Evolutionary conservation across 2,888 invertebrate genomes (phyloP).

Genomic region (Portevinia maculata): DNA sequence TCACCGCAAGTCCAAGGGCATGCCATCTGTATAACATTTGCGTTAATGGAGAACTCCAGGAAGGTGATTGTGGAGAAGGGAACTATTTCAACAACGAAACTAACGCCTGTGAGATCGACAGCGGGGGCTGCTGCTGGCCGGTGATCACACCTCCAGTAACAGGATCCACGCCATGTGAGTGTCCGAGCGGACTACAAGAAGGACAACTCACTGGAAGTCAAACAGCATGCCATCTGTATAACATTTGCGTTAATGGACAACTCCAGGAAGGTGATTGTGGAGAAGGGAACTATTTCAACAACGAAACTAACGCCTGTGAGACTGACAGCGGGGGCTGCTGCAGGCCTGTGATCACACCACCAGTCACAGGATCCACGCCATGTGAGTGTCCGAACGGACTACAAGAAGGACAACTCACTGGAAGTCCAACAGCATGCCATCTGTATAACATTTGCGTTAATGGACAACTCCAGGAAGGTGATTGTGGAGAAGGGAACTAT

Average conservation of each 20-base stretch:
- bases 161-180: not conserved
- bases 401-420: constrained; percentile 22
- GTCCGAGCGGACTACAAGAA: constrained; percentile 45
- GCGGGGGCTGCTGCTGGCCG: constrained; percentile 36
- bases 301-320: constrained; percentile 4
- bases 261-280: constrained; percentile 43
- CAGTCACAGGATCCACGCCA: constrained; percentile 29
- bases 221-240: constrained; percentile 38
- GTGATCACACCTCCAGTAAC: not conserved
- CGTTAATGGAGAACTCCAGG: constrained; percentile 58
- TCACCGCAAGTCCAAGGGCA: constrained; percentile 22
- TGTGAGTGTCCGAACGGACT: constrained; percentile 33
- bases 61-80: constrained; percentile 75
- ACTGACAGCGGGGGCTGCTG: constrained; percentile 43
- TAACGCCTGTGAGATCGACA: constrained; percentile 56
- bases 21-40: constrained; percentile 75
- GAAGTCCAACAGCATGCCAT: constrained; percentile 9
- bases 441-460: constrained; percentile 48
- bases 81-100: constrained; percentile 72
- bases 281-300: constrained; percentile 47
- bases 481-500: constrained; percentile 75
- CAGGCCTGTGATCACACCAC: constrained; percentile 20
- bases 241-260: constrained; percentile 45
- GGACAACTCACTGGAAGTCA: constrained; percentile 56
- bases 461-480: constrained; percentile 58